These are phyloP conservation scores for Pygoscelis adeliae DNA, from an alignment of 2,113 vertebrate species.

Conservation along the genomic window DNA sequence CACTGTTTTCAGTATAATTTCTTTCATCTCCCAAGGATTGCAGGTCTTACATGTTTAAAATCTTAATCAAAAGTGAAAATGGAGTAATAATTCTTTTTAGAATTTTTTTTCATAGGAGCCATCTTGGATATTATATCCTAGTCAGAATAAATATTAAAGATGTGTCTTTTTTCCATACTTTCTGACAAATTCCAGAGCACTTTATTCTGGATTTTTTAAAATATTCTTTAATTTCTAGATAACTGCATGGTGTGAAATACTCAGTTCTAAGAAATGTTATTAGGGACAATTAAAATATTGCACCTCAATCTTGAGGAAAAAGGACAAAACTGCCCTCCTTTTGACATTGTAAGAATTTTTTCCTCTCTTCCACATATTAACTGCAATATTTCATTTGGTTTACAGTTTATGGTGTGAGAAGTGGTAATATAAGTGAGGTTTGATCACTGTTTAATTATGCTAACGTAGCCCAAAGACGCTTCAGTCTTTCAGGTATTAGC, in stretches of 20 bases:
- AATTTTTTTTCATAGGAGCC: not conserved
- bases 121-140: not conserved
- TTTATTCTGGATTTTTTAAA: not conserved
- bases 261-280: not conserved
- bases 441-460: not conserved
- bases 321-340: not conserved
- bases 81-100: constrained; percentile 8
- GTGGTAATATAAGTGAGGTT: not conserved
- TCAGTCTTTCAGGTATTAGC: not conserved
- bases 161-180: not conserved
- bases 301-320: not conserved
- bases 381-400: not conserved
- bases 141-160: not conserved
- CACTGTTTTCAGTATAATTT: not conserved
- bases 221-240: not conserved
- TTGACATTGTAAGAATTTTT: not conserved
- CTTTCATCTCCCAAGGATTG: not conserved
- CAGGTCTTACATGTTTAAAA: constrained; percentile 11
- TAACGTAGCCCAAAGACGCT: not conserved
- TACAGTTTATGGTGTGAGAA: not conserved
- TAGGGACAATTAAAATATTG: not conserved
- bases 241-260: not conserved
- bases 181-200: not conserved
- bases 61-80: constrained; percentile 44
- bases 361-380: not conserved